Evolutionary conservation across 2,797 vertebrate genomes (phyloP).

Genomic region (Typhlichthys eigenmanni): DNA sequence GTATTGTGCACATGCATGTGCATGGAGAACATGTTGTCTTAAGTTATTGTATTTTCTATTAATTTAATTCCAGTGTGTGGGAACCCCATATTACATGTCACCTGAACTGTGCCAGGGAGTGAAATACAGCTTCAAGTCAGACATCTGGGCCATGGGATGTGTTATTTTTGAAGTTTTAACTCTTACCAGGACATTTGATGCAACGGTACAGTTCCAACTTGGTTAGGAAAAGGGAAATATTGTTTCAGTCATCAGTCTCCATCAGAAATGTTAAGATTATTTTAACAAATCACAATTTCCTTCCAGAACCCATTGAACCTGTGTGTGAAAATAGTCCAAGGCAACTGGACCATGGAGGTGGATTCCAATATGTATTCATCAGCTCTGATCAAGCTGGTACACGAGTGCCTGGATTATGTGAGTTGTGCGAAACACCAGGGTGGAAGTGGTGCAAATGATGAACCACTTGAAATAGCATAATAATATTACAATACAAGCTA

Average conservation of each 20-base stretch:
- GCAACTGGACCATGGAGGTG: constrained; percentile 94
- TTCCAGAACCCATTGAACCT: constrained; percentile 93
- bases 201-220: constrained; percentile 81
- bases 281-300: background rate
- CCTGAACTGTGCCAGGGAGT: constrained; percentile 96
- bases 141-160: constrained; percentile 98
- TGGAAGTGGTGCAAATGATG: too few species aligned
- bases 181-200: constrained; percentile 96
- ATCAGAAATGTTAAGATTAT: background rate
- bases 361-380: constrained; percentile 87
- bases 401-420: constrained; percentile 93
- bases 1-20: background rate
- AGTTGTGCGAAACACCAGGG: constrained; percentile 31
- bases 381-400: constrained; percentile 88
- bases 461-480: background rate
- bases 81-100: constrained; percentile 99
- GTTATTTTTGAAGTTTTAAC: constrained; percentile 95
- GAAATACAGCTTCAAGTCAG: constrained; percentile 98
- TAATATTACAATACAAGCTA: background rate
- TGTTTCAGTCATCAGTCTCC: background rate
- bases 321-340: constrained; percentile 98
- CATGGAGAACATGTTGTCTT: background rate
- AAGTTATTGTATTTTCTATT: background rate
- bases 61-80: constrained; percentile 85
- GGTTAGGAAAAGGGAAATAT: background rate